Evolutionary conservation across 2,113 vertebrate genomes (phyloP).

Genomic region (Oreochromis aureus): DNA sequence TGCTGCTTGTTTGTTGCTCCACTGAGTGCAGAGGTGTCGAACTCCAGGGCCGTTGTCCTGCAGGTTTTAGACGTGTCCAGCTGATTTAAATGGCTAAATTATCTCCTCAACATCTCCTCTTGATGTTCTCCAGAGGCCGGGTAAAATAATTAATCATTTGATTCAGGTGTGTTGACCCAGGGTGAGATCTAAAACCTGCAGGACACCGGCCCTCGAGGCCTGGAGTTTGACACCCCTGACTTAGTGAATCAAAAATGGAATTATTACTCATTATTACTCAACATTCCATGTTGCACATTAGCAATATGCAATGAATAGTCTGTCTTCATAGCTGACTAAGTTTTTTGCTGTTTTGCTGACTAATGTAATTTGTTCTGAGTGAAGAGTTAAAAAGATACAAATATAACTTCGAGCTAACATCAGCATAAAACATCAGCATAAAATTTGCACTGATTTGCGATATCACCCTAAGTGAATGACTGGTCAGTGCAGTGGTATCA

Average conservation of each 20-base stretch:
- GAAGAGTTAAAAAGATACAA: background rate
- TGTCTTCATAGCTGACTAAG: too few species aligned
- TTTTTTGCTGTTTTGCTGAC: background rate
- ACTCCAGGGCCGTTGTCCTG: background rate
- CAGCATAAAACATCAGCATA: background rate
- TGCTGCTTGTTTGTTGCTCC: background rate
- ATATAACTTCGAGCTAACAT: background rate
- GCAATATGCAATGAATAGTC: background rate
- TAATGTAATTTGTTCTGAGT: background rate
- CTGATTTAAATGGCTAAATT: background rate
- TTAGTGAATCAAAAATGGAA: background rate
- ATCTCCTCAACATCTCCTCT: background rate
- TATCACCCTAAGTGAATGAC: background rate
- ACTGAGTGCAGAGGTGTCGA: accelerated
- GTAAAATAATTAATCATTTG: background rate
- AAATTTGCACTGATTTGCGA: background rate
- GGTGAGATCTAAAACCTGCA: background rate
- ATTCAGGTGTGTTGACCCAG: background rate
- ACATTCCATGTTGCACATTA: background rate
- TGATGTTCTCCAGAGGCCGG: background rate
- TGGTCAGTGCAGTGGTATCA: background rate
- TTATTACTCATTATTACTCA: background rate
- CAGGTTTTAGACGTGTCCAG: background rate
- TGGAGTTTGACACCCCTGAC: background rate
- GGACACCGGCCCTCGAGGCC: background rate